A percentile compares a stretch with the other conserved stretches of the same genome.
These are phyloP conservation scores for Oscheius sp. DNA, from an alignment of 2,888 invertebrate species.

Conservation along the genomic window DNA sequence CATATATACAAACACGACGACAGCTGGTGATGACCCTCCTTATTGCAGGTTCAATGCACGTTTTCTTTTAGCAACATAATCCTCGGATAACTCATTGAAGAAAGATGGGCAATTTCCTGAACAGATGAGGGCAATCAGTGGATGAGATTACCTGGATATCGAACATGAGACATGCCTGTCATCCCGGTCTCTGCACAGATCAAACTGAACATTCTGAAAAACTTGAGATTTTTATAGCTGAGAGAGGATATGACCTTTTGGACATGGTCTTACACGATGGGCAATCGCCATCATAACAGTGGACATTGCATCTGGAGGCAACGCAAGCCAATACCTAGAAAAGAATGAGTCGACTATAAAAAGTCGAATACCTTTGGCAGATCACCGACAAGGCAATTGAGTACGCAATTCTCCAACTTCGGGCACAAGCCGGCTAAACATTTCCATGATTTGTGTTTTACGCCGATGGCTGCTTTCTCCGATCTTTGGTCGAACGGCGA, in stretches of 20 bases:
- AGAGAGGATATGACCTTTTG: conserved; percentile 31
- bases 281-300: conserved; percentile 62
- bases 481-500: too few relatives aligned
- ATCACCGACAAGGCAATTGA: conserved; percentile 47
- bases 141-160: conserved; percentile 40
- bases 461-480: too few relatives aligned
- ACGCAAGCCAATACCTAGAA: conserved; percentile 55
- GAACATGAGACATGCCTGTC: conserved; percentile 45
- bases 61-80: conserved; percentile 50
- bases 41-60: conserved; percentile 27
- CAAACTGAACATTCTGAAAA: conserved; percentile 45
- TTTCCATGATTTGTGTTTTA: not conserved
- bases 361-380: conserved; percentile 9
- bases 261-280: conserved; percentile 57
- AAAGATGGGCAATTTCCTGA: conserved; percentile 53
- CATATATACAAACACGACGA: conserved; percentile 28
- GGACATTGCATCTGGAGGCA: conserved; percentile 55
- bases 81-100: conserved; percentile 55
- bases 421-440: conserved; percentile 58
- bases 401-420: conserved; percentile 54
- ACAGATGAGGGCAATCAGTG: not conserved
- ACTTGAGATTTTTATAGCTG: not conserved
- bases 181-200: conserved; percentile 48
- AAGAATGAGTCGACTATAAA: not conserved
- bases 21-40: not conserved